phyloP scores from a whole-genome alignment of 2,797 vertebrate genomes.

The Scyliorhinus canicula region DNA sequence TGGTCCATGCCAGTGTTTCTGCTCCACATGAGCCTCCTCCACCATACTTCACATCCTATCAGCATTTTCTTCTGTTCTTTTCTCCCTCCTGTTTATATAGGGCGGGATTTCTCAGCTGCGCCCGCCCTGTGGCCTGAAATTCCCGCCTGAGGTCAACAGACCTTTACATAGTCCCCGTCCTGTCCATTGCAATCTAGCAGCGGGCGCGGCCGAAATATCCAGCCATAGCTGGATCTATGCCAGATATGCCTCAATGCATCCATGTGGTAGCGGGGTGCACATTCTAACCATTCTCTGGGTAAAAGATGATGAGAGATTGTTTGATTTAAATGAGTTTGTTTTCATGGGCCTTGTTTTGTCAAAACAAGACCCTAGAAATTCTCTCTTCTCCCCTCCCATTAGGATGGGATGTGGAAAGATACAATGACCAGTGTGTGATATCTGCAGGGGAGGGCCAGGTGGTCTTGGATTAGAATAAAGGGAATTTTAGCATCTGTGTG shows the following conservation, averaged over 20 bases:
- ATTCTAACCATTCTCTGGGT: neutral
- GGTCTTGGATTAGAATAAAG: neutral
- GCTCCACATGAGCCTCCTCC: neutral
- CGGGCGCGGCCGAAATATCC: too few relatives aligned
- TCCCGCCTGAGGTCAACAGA: too few relatives aligned
- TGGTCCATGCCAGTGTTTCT: neutral
- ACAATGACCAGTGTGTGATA: neutral
- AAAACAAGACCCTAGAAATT: neutral
- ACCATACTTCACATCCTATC: too few relatives aligned
- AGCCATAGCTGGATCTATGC: neutral
- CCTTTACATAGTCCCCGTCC: too few relatives aligned
- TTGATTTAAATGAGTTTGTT: neutral
- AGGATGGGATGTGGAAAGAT: neutral
- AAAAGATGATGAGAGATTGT: neutral
- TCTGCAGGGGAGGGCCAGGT: neutral
- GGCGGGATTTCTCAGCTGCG: too few relatives aligned
- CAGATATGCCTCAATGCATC: neutral
- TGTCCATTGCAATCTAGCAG: too few relatives aligned
- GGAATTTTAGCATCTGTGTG: neutral
- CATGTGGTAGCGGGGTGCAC: neutral
- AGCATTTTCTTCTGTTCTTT: neutral
- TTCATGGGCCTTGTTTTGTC: neutral
- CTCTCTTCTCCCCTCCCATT: neutral
- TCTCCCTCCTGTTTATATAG: neutral
- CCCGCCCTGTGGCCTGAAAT: too few relatives aligned